These are phyloP conservation scores for Bufotes viridis DNA, from an alignment of 2,797 vertebrate genomes.

Conservation along the genomic window DNA sequence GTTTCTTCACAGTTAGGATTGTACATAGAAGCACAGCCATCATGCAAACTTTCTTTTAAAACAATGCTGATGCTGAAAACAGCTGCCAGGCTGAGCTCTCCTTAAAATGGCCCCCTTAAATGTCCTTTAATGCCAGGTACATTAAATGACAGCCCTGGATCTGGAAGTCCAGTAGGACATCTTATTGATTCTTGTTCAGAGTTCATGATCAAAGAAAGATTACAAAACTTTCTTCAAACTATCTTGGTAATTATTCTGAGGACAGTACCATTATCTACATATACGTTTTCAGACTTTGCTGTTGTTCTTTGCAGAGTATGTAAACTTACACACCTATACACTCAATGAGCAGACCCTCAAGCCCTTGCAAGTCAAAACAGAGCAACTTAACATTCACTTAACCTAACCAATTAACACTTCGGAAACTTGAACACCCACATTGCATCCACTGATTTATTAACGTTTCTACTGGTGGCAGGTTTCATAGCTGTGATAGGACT, in stretches of 20 bases:
- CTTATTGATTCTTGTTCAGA: no score
- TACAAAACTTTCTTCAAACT: neutral
- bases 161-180: no score
- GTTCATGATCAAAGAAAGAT: neutral
- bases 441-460: neutral
- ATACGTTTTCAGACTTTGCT: neutral
- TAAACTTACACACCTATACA: neutral
- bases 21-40: no score
- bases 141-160: no score
- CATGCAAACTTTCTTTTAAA: no score
- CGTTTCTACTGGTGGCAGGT: neutral
- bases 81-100: no score
- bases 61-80: no score
- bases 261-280: neutral
- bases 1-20: no score
- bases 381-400: slow-evolving; percentile 22
- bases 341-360: neutral
- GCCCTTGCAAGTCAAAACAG: neutral
- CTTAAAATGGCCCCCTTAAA: no score
- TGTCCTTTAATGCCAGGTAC: no score
- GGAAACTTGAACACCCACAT: neutral
- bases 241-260: neutral
- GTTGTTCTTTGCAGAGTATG: neutral
- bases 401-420: slow-evolving; percentile 9
- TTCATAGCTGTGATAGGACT: neutral